A percentile compares a stretch with the other conserved stretches of the same genome.
phyloP scores from a whole-genome alignment of 2,113 vertebrate species.

The Carettochelys insculpta region DNA sequence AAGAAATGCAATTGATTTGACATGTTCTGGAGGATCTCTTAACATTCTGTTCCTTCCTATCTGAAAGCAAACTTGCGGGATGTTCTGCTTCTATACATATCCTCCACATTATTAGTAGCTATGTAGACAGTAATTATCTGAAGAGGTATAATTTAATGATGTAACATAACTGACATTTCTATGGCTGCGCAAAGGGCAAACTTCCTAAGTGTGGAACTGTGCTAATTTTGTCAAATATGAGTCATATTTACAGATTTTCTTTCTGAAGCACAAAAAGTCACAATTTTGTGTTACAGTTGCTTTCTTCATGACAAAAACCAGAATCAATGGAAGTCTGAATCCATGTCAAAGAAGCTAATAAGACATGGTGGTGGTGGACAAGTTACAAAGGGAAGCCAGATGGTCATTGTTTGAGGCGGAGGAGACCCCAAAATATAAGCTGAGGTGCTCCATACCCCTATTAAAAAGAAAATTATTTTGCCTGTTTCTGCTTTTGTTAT shows the following conservation, averaged over 20 bases:
- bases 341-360: not conserved
- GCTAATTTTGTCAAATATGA: not conserved
- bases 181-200: not conserved
- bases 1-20: not conserved
- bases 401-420: too few relatives aligned
- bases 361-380: not conserved
- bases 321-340: not conserved
- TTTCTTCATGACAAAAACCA: not conserved
- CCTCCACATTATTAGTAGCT: slow-evolving; percentile 18
- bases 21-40: not conserved
- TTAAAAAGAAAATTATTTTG: not conserved
- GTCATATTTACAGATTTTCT: not conserved
- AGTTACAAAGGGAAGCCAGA: not conserved
- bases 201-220: not conserved
- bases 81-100: not conserved
- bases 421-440: not conserved
- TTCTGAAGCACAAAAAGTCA: not conserved
- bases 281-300: not conserved
- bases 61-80: slow-evolving; percentile 31
- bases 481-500: not conserved
- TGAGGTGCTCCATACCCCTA: not conserved
- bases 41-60: slow-evolving; percentile 10
- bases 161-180: not conserved
- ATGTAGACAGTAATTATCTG: not conserved
- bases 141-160: slow-evolving; percentile 32